A percentile compares a stretch with the other conserved stretches of the same genome.
Evolutionary conservation across 2,888 invertebrate species (phyloP).

Genomic region (Tetheella fluctuosa): DNA sequence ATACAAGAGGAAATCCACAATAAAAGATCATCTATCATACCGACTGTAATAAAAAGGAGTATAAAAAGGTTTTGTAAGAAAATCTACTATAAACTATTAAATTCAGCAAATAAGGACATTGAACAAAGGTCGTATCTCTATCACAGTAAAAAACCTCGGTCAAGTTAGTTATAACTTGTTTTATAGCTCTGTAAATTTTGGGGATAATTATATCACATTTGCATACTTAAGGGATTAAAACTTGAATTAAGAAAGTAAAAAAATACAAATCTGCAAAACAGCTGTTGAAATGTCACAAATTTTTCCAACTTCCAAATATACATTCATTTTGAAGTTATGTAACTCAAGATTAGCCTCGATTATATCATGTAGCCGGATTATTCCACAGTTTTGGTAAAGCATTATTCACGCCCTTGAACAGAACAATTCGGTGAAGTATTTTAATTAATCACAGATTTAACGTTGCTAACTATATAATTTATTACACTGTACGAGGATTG

Average conservation of each 20-base stretch:
- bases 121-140: constrained; percentile 37
- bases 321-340: neutral
- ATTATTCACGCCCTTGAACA: constrained; percentile 25
- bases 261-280: too few species aligned
- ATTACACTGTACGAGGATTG: constrained; percentile 11
- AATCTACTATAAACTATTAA: constrained; percentile 12
- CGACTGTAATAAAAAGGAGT: neutral
- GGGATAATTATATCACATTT: neutral
- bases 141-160: constrained; percentile 28
- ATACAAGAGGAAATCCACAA: neutral
- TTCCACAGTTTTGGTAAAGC: constrained; percentile 15
- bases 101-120: constrained; percentile 36
- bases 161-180: neutral
- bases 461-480: constrained; percentile 19
- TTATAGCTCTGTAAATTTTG: neutral
- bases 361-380: constrained; percentile 12
- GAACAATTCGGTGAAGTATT: constrained; percentile 14
- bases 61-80: constrained; percentile 8
- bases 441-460: neutral
- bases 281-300: too few species aligned
- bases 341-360: neutral
- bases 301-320: neutral
- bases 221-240: neutral
- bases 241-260: neutral
- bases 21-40: neutral